A percentile compares a stretch with the other conserved stretches of the same genome.
Conservation (phyloP, 2,797 vertebrate species). For the Lutjanus campechanus region DNA sequence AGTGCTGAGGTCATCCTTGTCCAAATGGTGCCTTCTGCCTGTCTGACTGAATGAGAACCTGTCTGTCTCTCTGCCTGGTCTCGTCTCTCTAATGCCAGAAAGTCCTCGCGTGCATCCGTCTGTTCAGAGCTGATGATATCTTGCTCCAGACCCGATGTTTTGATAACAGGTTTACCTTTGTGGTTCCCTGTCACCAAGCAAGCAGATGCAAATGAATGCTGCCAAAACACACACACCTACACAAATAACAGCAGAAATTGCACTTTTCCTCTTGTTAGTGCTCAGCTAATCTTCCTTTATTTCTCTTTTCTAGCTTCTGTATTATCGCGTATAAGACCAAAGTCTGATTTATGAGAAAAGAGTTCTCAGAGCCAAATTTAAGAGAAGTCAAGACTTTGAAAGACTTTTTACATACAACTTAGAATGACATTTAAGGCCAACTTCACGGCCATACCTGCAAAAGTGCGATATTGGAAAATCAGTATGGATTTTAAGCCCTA, state of each 20-base stretch:
- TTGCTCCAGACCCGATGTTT: background rate
- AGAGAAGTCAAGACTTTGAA: no score
- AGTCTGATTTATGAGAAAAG: background rate
- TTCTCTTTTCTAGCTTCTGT: background rate
- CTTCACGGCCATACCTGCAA: no score
- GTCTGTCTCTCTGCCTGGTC: background rate
- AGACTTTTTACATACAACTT: no score
- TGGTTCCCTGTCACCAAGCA: constrained; percentile 27
- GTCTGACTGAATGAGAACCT: background rate
- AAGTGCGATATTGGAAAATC: no score
- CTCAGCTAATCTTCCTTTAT: background rate
- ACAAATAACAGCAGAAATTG: background rate
- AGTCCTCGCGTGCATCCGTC: constrained; percentile 4
- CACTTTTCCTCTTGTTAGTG: background rate
- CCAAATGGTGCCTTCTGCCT: constrained; percentile 13
- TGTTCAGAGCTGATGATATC: constrained; percentile 11
- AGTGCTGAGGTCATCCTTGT: constrained; percentile 20
- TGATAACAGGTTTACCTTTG: constrained; percentile 31
- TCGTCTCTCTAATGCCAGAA: background rate
- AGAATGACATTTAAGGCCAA: no score
- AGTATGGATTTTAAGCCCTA: no score
- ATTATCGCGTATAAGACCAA: background rate
- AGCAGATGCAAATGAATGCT: constrained; percentile 44
- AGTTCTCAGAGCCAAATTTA: no score
- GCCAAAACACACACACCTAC: constrained; percentile 13